Base-by-base conservation (phyloP, 2,797 vertebrate species). In the Aplochiton taeniatus region DNA sequence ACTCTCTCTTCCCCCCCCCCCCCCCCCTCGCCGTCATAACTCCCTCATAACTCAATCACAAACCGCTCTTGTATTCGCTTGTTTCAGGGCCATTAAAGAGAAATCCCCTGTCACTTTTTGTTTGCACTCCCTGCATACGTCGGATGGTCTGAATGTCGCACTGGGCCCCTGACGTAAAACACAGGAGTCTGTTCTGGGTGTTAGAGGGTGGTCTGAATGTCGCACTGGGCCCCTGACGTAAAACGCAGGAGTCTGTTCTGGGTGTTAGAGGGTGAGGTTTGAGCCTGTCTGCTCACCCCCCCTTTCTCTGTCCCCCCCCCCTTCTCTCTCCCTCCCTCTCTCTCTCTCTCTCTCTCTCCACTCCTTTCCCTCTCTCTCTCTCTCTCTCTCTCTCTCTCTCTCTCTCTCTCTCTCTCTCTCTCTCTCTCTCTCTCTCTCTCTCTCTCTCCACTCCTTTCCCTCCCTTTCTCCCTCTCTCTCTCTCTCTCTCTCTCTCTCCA, bases 31-130 rank as follows among this genome's bases (percentile, higher is more conserved):
- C 78, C 57, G 17, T 48, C 45, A 12, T 9, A 48, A 72, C 71
- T 73, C 68, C 61, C 75, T 73, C 82, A 71, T 90, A 90, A 91
- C 77, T 92, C 88, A 88, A 89, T n/a, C n/a, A n/a, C 86, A 90
- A 80, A 69, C 75, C 53, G 57, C 83, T 81, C 81, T 87, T 90
- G 86, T 88, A 86, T 91, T 84, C 72, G 58, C 80, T 72, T 66
- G 68, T 3, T 54, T 78, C 65, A 13, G 53, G 69, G 72, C 62
- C 55, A 57, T 69, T 75, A 12, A 72, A 79, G 78, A 83, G 61
- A 75, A 56, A 61, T 74, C 68, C 61, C 44, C 70, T 63, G 73
- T 65, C 66, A 66, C 63, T 48, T 77, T 74, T 69, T 74, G 72
- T 73, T 63, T 68, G 18, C 65, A 68, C 76, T 49, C 78, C 66